phyloP scores from a whole-genome alignment of 2,113 vertebrate genomes.

The Amblyopsis rosae region DNA sequence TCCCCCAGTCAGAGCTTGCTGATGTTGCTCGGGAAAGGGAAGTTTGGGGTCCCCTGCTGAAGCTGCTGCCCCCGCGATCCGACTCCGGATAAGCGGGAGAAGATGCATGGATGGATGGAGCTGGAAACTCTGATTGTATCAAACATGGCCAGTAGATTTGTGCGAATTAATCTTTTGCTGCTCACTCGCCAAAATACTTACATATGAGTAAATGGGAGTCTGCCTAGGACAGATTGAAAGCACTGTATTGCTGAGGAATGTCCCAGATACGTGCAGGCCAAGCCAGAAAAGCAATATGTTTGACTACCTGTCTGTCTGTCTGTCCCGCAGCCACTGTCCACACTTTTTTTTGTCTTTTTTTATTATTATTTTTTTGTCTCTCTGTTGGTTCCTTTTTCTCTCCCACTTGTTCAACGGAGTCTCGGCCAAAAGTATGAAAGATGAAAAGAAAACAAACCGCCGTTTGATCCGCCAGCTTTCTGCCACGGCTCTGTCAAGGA shows the following conservation, averaged over 20 bases:
- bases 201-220: slow-evolving; percentile 57
- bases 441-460: slow-evolving; percentile 68
- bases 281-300: slow-evolving; percentile 29
- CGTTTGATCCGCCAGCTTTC: slow-evolving; percentile 58
- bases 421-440: slow-evolving; percentile 38
- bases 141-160: slow-evolving; percentile 33
- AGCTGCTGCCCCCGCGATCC: no score
- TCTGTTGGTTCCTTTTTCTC: not conserved
- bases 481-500: slow-evolving; percentile 60
- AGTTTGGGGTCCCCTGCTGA: no score
- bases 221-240: slow-evolving; percentile 40
- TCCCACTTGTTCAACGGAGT: slow-evolving; percentile 16
- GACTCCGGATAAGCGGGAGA: no score
- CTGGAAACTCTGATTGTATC: slow-evolving; percentile 36
- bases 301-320: slow-evolving; percentile 42
- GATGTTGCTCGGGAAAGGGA: no score
- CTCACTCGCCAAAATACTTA: slow-evolving; percentile 42
- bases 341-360: not conserved
- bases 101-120: no score
- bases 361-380: not conserved
- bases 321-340: slow-evolving; percentile 30
- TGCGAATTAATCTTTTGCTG: slow-evolving; percentile 57
- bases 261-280: slow-evolving; percentile 53
- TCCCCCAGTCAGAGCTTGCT: no score
- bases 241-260: slow-evolving; percentile 53